Evolutionary conservation across 2,113 vertebrate species (phyloP), one percentile per base, ranked within the genome.

Genomic region (Accipiter virgatus): DNA sequence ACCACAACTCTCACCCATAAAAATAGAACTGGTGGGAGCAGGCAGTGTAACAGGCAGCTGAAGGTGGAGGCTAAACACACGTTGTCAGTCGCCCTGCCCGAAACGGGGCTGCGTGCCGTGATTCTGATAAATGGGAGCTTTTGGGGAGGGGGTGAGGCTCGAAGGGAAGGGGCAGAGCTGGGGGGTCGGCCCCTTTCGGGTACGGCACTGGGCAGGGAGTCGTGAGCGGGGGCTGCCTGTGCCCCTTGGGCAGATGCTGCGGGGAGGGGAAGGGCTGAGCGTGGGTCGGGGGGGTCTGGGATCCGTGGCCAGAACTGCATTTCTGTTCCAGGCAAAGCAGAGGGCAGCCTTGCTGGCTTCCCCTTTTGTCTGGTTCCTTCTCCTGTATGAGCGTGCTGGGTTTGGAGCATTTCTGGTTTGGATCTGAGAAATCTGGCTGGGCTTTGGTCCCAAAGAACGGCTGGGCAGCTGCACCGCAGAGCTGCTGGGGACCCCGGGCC

Each of bases 11-110:
- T 83, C 95, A 90, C 96, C 88, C 81, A 80, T 92, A 93, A 94
- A 96, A 97, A 94, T 95, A 96, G 96, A 75, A 95, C 23, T 31
- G 16, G 95, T 92, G 96, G 97, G 94, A 93, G 93, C 93, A 74
- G 95, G 94, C 77, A 3, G 86, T 25, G 70, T 40, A 77, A 29
- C 74, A 56, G 78, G 72, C 78, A 56, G 77, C 15, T 12, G 91
- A 21, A 72, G 85, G 85, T 68, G 90, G 92, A 36, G 91, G 94
- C 88, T 91, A 16, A 56, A 70, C 84, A 79, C 15, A 1, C 14
- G 0, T 5, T 16, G 53, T 8, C 7, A 20, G 68, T 14, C 27
- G 6, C 63, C 31, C 31, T 34, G 63, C 55, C 32, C 16, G 0
- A 4, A 23, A 17, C 3, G 5, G 43, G 68, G 48, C 74, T 34